These are phyloP conservation scores for Gallinago paraguaiae DNA, from an alignment of 2,113 vertebrate genomes.

Conservation along the genomic window DNA sequence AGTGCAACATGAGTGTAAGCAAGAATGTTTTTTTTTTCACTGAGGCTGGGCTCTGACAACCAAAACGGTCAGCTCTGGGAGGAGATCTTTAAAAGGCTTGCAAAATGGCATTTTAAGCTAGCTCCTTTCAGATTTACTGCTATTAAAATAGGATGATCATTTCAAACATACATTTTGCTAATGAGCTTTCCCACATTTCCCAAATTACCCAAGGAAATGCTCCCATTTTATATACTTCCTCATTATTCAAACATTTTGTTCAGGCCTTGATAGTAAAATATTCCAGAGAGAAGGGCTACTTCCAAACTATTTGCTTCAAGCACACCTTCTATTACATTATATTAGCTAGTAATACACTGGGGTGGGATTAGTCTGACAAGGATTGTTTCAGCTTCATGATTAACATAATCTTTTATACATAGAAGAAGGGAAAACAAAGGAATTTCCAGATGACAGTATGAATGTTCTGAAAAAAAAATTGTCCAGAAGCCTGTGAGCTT, in stretches of 20 bases:
- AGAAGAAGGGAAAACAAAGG: slow-evolving; percentile 28
- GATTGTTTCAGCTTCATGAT: not conserved
- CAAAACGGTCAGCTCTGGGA: not conserved
- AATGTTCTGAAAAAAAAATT: not conserved
- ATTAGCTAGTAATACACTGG: slow-evolving; percentile 1
- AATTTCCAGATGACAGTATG: slow-evolving; percentile 25
- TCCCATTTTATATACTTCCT: not conserved
- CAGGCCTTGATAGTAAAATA: slow-evolving; percentile 16
- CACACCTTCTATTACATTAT: not conserved
- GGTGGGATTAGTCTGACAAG: slow-evolving; percentile 26
- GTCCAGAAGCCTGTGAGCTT: not conserved
- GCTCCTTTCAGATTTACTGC: not conserved
- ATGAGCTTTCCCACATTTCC: not conserved
- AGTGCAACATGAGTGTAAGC: not conserved
- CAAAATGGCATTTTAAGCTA: not conserved
- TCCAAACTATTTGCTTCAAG: slow-evolving; percentile 27
- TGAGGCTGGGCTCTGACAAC: not conserved
- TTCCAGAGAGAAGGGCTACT: not conserved
- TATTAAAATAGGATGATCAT: not conserved
- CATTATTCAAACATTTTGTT: slow-evolving; percentile 16
- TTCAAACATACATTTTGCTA: not conserved
- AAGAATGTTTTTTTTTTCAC: not conserved
- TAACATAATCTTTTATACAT: slow-evolving; percentile 30
- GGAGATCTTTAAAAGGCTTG: not conserved
- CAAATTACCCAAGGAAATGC: not conserved